A percentile compares a stretch with the other conserved stretches of the same genome.
Conservation (phyloP, 2,113 vertebrate genomes). For the Chitala chitala region DNA sequence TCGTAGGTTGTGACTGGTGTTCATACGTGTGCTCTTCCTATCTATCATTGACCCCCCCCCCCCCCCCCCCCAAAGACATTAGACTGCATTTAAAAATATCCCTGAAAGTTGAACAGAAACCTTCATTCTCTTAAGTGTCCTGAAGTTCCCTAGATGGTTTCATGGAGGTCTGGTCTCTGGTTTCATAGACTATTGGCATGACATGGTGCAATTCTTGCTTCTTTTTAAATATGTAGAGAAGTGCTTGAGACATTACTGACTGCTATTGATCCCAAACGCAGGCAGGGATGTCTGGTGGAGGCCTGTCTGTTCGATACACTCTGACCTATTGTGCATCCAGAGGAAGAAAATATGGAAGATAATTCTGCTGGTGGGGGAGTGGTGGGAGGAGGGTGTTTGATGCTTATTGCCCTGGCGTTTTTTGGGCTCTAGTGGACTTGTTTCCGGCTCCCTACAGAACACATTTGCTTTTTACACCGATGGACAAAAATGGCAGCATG, state of each 20-base stretch:
- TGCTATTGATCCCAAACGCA: conserved; percentile 62
- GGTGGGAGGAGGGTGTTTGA: neutral
- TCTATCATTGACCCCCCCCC: no score
- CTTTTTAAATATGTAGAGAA: conserved; percentile 60
- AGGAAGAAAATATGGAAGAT: conserved; percentile 29
- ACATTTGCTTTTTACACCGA: neutral
- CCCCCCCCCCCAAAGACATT: no score
- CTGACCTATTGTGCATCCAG: conserved; percentile 54
- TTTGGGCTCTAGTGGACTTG: neutral
- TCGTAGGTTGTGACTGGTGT: no score
- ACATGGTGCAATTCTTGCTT: conserved; percentile 14
- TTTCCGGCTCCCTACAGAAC: neutral
- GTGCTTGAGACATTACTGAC: conserved; percentile 55
- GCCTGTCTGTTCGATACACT: conserved; percentile 51
- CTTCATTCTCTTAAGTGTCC: conserved; percentile 19
- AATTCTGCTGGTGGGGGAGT: neutral
- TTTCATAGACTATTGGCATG: conserved; percentile 49
- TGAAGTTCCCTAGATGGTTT: conserved; percentile 24
- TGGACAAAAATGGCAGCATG: neutral
- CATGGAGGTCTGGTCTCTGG: conserved; percentile 44
- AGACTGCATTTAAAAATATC: neutral
- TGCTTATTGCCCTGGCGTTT: neutral
- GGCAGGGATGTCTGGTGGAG: conserved; percentile 47
- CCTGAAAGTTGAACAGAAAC: conserved; percentile 22
- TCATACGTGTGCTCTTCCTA: no score